Conservation (phyloP, 2,888 invertebrate genomes). For the Napeogenes sylphis region DNA sequence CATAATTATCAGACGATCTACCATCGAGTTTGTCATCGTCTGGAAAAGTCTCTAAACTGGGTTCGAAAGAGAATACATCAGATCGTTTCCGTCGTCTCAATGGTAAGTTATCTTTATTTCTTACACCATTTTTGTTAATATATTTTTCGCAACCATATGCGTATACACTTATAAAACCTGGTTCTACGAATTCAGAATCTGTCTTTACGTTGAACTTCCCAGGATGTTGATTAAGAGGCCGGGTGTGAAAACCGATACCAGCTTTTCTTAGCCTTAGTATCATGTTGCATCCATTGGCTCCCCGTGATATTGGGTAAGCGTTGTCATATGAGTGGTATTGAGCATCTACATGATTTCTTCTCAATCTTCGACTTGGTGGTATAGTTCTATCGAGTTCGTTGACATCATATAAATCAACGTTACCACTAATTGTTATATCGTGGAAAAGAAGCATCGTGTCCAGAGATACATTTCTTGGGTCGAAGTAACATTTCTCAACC, state of each 20-base stretch:
- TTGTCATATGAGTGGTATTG: slow-evolving; percentile 50
- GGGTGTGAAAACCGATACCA: slow-evolving; percentile 87
- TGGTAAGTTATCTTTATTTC: slow-evolving; percentile 62
- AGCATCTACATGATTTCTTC: slow-evolving; percentile 64
- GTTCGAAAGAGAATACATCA: slow-evolving; percentile 66
- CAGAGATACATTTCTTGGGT: slow-evolving; percentile 84
- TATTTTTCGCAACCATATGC: slow-evolving; percentile 87
- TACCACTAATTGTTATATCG: slow-evolving; percentile 87
- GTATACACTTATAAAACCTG: slow-evolving; percentile 90
- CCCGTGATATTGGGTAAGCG: slow-evolving; percentile 52
- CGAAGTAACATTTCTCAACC: slow-evolving; percentile 86
- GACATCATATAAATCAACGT: slow-evolving; percentile 79
- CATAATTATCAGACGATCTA: slow-evolving; percentile 56
- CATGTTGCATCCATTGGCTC: slow-evolving; percentile 84
- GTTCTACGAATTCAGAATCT: slow-evolving; percentile 89
- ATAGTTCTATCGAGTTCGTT: slow-evolving; percentile 60
- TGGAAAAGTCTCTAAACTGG: slow-evolving; percentile 44
- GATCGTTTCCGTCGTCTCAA: slow-evolving; percentile 55
- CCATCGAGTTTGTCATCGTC: slow-evolving; percentile 43
- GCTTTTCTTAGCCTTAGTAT: slow-evolving; percentile 85
- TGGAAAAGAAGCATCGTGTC: slow-evolving; percentile 87
- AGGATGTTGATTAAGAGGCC: slow-evolving; percentile 81
- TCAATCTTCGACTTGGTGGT: slow-evolving; percentile 48
- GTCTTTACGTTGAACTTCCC: slow-evolving; percentile 86
- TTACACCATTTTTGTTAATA: slow-evolving; percentile 63